phyloP scores from a whole-genome alignment of 2,113 vertebrate genomes.

The Forbesichthys agassizii region DNA sequence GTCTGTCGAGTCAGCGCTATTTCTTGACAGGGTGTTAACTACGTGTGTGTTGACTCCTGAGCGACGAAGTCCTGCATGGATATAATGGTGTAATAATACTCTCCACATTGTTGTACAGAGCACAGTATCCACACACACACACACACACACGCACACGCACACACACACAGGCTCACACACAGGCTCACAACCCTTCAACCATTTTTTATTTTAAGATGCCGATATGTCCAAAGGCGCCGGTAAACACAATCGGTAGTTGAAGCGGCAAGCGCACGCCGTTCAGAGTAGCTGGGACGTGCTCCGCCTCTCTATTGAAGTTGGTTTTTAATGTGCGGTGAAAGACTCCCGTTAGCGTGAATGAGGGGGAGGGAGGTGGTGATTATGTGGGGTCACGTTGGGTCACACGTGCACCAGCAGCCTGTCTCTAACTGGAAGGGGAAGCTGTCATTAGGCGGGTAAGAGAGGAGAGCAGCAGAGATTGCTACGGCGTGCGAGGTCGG shows the following conservation, averaged over 20 bases:
- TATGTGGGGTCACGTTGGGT: slow-evolving; percentile 8
- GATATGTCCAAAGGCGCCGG: slow-evolving; percentile 58
- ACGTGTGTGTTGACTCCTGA: too few species aligned
- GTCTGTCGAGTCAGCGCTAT: too few species aligned
- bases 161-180: slow-evolving; percentile 39
- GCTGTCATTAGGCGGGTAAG: slow-evolving; percentile 13
- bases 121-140: slow-evolving; percentile 16
- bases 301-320: slow-evolving; percentile 41
- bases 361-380: slow-evolving; percentile 2
- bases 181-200: slow-evolving; percentile 42
- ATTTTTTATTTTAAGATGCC: slow-evolving; percentile 56
- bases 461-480: slow-evolving; percentile 3
- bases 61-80: too few species aligned
- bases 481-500: neutral
- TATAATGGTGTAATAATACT: too few species aligned
- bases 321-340: slow-evolving; percentile 46
- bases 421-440: neutral
- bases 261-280: slow-evolving; percentile 55
- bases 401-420: neutral
- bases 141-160: too few species aligned
- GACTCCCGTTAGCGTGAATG: slow-evolving; percentile 23
- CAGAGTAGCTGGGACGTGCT: slow-evolving; percentile 52
- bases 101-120: neutral
- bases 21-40: too few species aligned
- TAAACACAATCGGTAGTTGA: slow-evolving; percentile 61